Evolutionary conservation across 2,113 vertebrate species (phyloP).

Genomic region (Syrrhaptes paradoxus): DNA sequence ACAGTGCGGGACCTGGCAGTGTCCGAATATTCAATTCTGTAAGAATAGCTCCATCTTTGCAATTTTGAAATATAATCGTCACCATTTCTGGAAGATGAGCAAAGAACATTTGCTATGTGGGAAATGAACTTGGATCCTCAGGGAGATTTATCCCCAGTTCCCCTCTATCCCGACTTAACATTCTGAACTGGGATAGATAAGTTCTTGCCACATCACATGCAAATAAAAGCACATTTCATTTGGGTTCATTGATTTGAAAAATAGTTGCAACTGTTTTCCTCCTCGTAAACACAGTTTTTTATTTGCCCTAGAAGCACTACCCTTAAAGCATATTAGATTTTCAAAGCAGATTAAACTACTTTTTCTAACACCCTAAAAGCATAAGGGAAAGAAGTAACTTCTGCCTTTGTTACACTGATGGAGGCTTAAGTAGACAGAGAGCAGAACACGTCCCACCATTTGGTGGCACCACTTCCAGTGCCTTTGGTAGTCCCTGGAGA

Average conservation of each 20-base stretch:
- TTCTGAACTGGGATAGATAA: not conserved
- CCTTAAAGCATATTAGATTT: not conserved
- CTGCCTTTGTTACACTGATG: not conserved
- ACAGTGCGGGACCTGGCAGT: not conserved
- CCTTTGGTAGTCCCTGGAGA: not conserved
- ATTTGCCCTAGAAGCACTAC: not conserved
- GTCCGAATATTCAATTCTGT: not conserved
- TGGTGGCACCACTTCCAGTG: not conserved
- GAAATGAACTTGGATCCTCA: not conserved
- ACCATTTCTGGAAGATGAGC: not conserved
- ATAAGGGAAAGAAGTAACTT: not conserved
- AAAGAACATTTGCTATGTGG: not conserved
- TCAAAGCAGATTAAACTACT: not conserved
- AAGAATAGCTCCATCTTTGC: not conserved
- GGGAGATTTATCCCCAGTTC: not conserved
- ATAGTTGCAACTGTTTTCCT: not conserved
- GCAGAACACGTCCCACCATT: not conserved
- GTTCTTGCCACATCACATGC: not conserved
- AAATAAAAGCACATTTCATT: not conserved
- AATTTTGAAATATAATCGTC: not conserved
- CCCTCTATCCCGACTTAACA: not conserved
- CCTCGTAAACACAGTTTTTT: not conserved
- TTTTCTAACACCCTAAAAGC: not conserved
- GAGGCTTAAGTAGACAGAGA: not conserved
- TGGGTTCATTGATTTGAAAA: not conserved